Conservation (phyloP, 2,888 invertebrate genomes). For the Lithophane ornitopus region DNA sequence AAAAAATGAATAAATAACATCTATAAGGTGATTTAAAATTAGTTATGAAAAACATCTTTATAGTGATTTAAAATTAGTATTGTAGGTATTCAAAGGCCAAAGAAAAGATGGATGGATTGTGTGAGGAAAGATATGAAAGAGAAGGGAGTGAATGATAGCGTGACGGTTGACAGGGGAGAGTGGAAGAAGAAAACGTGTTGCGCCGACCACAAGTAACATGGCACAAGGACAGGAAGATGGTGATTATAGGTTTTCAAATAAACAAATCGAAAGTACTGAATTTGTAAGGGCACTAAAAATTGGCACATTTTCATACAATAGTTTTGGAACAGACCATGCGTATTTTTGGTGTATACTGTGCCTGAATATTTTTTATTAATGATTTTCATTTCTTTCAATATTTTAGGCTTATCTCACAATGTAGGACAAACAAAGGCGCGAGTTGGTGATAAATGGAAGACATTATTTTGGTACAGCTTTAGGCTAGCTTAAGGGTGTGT, state of each 20-base stretch:
- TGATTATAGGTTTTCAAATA: background rate
- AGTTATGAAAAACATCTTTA: no score
- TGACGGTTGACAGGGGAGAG: no score
- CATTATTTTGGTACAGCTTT: constrained; percentile 33
- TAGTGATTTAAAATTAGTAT: no score
- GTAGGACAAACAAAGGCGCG: background rate
- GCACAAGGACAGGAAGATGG: no score
- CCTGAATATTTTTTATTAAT: background rate
- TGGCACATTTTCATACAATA: background rate
- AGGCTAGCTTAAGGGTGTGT: background rate
- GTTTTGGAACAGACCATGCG: background rate
- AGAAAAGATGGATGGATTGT: no score
- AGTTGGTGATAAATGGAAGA: constrained; percentile 23
- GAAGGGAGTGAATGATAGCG: no score
- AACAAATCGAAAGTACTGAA: background rate
- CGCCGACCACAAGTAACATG: no score
- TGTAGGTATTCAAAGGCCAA: no score
- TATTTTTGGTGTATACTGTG: background rate
- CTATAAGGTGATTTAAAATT: no score
- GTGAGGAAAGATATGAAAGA: no score
- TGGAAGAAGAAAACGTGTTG: no score
- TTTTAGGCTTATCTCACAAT: constrained; percentile 1
- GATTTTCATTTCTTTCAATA: background rate
- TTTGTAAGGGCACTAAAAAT: background rate
- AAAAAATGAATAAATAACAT: background rate